Evolutionary conservation across 2,113 vertebrate species (phyloP).

Genomic region (Stigmatopora argus): DNA sequence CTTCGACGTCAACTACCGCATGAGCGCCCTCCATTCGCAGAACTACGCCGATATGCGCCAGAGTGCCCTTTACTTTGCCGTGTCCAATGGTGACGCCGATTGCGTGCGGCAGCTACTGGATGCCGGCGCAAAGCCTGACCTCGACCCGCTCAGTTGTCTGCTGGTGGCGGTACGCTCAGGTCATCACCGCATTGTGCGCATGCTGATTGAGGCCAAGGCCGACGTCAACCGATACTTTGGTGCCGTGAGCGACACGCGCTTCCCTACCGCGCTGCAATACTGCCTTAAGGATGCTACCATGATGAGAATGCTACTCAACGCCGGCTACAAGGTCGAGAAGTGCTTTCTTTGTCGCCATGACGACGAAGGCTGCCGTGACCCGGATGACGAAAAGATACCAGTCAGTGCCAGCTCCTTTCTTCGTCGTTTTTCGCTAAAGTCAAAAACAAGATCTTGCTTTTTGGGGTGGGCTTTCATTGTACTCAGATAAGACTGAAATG

Average conservation of each 20-base stretch:
- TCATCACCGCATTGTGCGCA: conserved; percentile 74
- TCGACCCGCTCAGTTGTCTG: conserved; percentile 81
- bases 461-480: too few relatives aligned
- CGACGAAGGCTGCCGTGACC: neutral
- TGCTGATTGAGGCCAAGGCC: conserved; percentile 75
- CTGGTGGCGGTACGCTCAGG: conserved; percentile 81
- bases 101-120: conserved; percentile 74
- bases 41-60: conserved; percentile 76
- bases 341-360: conserved; percentile 47
- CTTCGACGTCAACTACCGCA: conserved; percentile 76
- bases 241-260: conserved; percentile 76
- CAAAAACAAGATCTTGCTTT: too few relatives aligned
- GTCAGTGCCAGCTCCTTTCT: conserved; percentile 29
- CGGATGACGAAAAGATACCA: conserved; percentile 24
- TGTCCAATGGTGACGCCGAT: conserved; percentile 78
- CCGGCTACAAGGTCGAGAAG: conserved; percentile 74
- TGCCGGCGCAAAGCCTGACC: conserved; percentile 74
- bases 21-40: conserved; percentile 73
- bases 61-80: conserved; percentile 75
- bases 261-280: conserved; percentile 84
- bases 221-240: conserved; percentile 85
- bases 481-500: too few relatives aligned
- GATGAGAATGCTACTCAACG: conserved; percentile 81
- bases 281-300: conserved; percentile 82
- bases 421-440: too few relatives aligned